Conservation (phyloP, 2,113 vertebrate genomes). For the Oryzias javanicus region DNA sequence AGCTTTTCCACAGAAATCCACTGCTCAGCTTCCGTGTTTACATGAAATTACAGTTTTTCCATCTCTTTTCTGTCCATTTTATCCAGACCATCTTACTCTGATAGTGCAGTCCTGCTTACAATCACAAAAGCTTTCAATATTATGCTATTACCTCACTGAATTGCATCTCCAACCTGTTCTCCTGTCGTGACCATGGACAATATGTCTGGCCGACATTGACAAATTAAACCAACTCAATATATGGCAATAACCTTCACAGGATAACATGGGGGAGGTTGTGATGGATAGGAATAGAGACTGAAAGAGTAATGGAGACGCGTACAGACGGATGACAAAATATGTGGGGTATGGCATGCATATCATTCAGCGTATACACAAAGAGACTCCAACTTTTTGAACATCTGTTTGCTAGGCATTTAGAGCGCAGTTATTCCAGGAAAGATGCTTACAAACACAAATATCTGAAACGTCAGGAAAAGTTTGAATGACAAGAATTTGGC, state of each 20-base stretch:
- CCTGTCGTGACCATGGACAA: slow-evolving; percentile 48
- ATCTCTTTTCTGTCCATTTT: slow-evolving; percentile 4
- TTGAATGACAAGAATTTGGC: too few species aligned
- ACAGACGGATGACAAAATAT: slow-evolving; percentile 41
- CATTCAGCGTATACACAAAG: slow-evolving; percentile 9
- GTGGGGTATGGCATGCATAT: slow-evolving; percentile 25
- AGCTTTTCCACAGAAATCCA: slow-evolving; percentile 47
- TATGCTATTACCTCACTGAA: slow-evolving; percentile 40
- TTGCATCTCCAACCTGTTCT: slow-evolving; percentile 18
- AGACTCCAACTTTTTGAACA: slow-evolving; percentile 31
- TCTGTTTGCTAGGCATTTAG: neutral
- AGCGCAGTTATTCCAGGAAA: too few species aligned
- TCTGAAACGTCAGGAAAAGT: too few species aligned
- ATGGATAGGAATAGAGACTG: slow-evolving; percentile 16
- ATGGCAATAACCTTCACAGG: slow-evolving; percentile 70
- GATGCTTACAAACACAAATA: too few species aligned
- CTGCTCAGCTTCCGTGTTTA: slow-evolving; percentile 27
- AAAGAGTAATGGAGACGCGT: slow-evolving; percentile 15
- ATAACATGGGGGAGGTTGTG: slow-evolving; percentile 21
- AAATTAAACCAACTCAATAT: slow-evolving; percentile 71
- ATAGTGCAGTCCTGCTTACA: slow-evolving; percentile 7
- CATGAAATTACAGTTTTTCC: slow-evolving; percentile 7
- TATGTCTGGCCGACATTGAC: slow-evolving; percentile 66
- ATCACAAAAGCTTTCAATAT: slow-evolving; percentile 34
- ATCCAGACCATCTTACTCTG: slow-evolving; percentile 5